phyloP scores from a whole-genome alignment of 2,797 vertebrate species.

The Pteronotus mesoamericanus region DNA sequence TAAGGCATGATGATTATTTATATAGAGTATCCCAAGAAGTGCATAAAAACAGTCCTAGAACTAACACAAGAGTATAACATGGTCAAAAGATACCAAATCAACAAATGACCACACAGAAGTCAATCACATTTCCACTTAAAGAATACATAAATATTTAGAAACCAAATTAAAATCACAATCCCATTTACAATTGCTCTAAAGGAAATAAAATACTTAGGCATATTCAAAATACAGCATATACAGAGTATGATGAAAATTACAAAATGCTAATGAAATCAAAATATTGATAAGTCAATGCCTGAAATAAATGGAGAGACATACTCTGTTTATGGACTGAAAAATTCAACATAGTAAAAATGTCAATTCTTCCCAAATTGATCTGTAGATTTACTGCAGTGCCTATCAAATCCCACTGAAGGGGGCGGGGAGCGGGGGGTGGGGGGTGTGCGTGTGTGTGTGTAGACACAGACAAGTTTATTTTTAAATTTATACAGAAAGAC shows the following conservation, averaged over 20 bases:
- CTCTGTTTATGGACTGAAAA: neutral
- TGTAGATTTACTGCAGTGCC: neutral
- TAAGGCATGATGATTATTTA: neutral
- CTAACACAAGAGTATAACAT: neutral
- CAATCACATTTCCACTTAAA: neutral
- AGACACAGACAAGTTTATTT: neutral
- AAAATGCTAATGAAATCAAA: conserved; percentile 7
- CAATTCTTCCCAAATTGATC: neutral
- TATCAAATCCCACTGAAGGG: neutral
- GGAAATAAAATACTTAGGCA: neutral
- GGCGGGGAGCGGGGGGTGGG: too few relatives aligned
- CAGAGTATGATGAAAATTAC: neutral
- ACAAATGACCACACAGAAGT: neutral
- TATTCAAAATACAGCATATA: neutral
- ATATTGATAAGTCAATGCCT: neutral
- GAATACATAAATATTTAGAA: neutral
- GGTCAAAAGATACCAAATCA: neutral
- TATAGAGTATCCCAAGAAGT: neutral
- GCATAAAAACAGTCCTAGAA: neutral
- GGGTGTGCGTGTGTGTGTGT: too few relatives aligned
- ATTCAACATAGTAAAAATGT: neutral
- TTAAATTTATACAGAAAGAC: neutral
- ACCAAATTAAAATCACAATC: conserved; percentile 3
- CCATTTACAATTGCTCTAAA: neutral
- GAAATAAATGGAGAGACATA: neutral